phyloP scores from a whole-genome alignment of 2,888 invertebrate genomes.

The Xestia xanthographa region DNA sequence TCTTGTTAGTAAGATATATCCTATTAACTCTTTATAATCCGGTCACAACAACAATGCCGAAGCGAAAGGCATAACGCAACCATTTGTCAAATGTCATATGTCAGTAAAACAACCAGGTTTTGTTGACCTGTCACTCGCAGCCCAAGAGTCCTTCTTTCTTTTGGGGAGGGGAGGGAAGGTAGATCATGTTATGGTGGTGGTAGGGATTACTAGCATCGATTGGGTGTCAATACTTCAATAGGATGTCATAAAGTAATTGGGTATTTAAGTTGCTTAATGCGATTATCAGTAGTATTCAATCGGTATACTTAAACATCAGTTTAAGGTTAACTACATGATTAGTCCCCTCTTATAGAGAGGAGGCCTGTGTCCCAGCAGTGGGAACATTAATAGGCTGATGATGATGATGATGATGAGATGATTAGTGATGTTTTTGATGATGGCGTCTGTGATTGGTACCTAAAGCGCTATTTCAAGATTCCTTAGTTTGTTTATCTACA shows the following conservation, averaged over 20 bases:
- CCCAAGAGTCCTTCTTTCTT: neutral
- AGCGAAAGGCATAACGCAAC: constrained; percentile 68
- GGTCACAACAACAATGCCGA: constrained; percentile 59
- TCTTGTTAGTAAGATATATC: constrained; percentile 39
- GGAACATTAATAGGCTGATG: too few relatives aligned
- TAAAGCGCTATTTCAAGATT: too few relatives aligned
- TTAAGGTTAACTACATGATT: too few relatives aligned
- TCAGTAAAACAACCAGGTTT: constrained; percentile 37
- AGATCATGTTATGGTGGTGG: constrained; percentile 31
- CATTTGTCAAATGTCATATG: constrained; percentile 72
- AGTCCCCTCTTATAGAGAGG: too few relatives aligned
- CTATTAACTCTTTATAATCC: constrained; percentile 58
- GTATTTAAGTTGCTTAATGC: constrained; percentile 46
- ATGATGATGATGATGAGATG: too few relatives aligned
- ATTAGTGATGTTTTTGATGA: too few relatives aligned
- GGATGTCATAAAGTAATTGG: constrained; percentile 47
- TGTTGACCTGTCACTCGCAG: constrained; percentile 14
- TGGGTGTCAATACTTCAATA: constrained; percentile 49
- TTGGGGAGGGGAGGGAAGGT: neutral
- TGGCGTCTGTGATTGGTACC: too few relatives aligned
- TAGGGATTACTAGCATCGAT: constrained; percentile 28
- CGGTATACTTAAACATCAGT: neutral
- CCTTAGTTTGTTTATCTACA: too few relatives aligned
- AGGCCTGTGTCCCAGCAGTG: too few relatives aligned
- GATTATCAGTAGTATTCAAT: constrained; percentile 41